Evolutionary conservation across 2,113 vertebrate species (phyloP).

Genomic region (Oophaga pumilio): DNA sequence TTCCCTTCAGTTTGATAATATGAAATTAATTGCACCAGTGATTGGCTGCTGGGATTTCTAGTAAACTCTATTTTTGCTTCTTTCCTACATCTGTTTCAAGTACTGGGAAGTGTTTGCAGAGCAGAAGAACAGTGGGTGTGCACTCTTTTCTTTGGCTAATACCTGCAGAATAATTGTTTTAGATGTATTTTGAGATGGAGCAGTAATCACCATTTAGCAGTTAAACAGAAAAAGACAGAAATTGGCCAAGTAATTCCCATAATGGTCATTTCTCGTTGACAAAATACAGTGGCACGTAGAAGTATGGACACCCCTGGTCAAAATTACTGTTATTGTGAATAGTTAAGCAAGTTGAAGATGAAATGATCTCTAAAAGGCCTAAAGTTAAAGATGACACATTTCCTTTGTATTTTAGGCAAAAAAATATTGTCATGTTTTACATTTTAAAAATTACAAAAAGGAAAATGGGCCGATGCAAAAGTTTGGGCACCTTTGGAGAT

Average conservation of each 20-base stretch:
- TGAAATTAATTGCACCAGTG: conserved; percentile 25
- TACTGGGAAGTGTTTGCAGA: conserved; percentile 20
- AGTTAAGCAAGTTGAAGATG: too few species aligned
- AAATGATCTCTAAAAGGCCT: too few species aligned
- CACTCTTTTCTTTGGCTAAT: conserved; percentile 20
- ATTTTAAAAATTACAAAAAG: too few species aligned
- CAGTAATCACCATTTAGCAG: not conserved
- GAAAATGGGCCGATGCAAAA: too few species aligned
- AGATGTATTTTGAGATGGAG: conserved; percentile 13
- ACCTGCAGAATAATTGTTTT: conserved; percentile 17
- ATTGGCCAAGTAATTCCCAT: not conserved
- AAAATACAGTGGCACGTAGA: too few species aligned
- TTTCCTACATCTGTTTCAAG: conserved; percentile 30
- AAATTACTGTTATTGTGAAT: too few species aligned
- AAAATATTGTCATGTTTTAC: too few species aligned
- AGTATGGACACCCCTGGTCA: not conserved
- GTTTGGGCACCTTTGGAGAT: too few species aligned
- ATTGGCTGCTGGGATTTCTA: not conserved
- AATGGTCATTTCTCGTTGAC: conserved; percentile 2
- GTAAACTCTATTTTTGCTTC: conserved; percentile 13
- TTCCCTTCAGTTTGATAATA: not conserved
- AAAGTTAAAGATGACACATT: too few species aligned
- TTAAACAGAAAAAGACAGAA: conserved; percentile 29
- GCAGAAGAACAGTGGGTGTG: not conserved
- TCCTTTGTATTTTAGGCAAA: too few species aligned